phyloP scores from a whole-genome alignment of 2,888 invertebrate genomes.

The Drosophila melanocephala region DNA sequence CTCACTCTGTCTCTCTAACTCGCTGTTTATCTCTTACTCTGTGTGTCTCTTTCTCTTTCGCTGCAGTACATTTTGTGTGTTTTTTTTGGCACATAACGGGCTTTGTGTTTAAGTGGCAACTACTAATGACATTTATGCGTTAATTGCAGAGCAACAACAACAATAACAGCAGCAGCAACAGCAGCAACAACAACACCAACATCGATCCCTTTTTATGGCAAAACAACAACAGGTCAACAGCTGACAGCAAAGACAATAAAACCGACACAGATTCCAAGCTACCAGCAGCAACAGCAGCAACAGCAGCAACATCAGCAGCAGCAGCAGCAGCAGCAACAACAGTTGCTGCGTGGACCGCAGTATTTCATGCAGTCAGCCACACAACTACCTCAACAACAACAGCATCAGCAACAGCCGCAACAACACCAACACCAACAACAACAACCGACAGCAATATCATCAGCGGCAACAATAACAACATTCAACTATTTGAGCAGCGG shows the following conservation, averaged over 20 bases:
- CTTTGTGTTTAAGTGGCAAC: neutral
- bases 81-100: conserved; percentile 36
- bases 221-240: conserved; percentile 62
- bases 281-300: conserved; percentile 67
- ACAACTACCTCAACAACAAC: conserved; percentile 70
- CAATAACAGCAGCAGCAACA: conserved; percentile 18
- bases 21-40: conserved; percentile 4
- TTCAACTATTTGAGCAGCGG: conserved; percentile 58
- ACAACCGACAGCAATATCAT: conserved; percentile 28
- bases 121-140: conserved; percentile 19
- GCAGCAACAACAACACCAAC: conserved; percentile 11
- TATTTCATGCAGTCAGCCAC: conserved; percentile 75
- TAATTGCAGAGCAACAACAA: conserved; percentile 59
- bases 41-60: conserved; percentile 36
- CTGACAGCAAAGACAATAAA: conserved; percentile 71
- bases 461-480: conserved; percentile 64
- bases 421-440: conserved; percentile 49
- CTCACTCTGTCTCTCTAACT: conserved; percentile 19
- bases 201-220: conserved; percentile 52
- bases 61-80: conserved; percentile 53
- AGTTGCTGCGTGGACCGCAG: conserved; percentile 55
- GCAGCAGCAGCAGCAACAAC: conserved; percentile 57
- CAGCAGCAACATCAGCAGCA: conserved; percentile 64
- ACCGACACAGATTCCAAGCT: conserved; percentile 85
- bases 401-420: conserved; percentile 46